phyloP scores from a whole-genome alignment of 1,140 invertebrate genomes.

The Nilaparvata lugens region DNA sequence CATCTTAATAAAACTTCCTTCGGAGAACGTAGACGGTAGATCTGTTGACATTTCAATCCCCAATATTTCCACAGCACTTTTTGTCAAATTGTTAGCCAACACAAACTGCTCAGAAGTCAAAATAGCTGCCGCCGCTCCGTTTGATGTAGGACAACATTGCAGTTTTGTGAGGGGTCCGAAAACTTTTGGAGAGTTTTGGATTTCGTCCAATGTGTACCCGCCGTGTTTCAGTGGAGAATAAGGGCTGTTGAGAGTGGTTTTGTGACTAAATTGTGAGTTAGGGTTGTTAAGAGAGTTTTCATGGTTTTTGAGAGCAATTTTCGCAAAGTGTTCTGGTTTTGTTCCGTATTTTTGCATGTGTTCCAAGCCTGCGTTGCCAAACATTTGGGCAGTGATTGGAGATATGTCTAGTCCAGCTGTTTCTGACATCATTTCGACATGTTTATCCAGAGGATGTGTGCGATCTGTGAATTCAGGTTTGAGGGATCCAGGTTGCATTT shows the following conservation, averaged over 20 bases:
- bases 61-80: slow-evolving; percentile 86
- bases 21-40: slow-evolving; percentile 72
- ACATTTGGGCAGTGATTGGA: slow-evolving; percentile 89
- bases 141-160: slow-evolving; percentile 95
- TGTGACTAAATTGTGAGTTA: no score
- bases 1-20: slow-evolving; percentile 84
- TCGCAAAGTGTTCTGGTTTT: slow-evolving; percentile 86
- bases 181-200: slow-evolving; percentile 73
- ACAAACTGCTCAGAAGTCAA: slow-evolving; percentile 89
- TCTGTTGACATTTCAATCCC: slow-evolving; percentile 96
- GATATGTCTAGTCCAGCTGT: slow-evolving; percentile 63
- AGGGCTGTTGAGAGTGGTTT: no score
- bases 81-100: slow-evolving; percentile 63
- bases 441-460: slow-evolving; percentile 89
- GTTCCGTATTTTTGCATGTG: slow-evolving; percentile 98
- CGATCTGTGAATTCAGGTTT: slow-evolving; percentile 82
- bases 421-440: slow-evolving; percentile 78
- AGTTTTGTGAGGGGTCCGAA: slow-evolving; percentile 88
- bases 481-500: slow-evolving; percentile 92
- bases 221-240: slow-evolving; percentile 86
- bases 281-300: slow-evolving; percentile 95
- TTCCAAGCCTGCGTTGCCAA: slow-evolving; percentile 92
- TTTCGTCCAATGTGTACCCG: slow-evolving; percentile 84
- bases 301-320: slow-evolving; percentile 97
- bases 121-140: slow-evolving; percentile 88